Conservation (phyloP, 2,888 invertebrate species). For the Agriopis marginaria region DNA sequence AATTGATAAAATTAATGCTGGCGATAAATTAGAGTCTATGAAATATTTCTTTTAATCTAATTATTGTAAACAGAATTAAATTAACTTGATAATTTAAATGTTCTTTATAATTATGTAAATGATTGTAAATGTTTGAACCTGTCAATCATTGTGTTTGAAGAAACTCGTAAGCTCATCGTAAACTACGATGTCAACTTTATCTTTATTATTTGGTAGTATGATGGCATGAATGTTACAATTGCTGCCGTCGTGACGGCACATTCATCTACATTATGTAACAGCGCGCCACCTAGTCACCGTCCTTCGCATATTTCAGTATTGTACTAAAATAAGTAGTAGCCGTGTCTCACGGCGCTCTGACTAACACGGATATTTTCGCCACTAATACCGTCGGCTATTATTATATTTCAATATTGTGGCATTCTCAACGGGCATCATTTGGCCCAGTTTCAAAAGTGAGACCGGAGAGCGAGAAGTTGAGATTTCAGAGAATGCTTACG, state of each 20-base stretch:
- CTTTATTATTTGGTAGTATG: constrained; percentile 2
- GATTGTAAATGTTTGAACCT: background rate
- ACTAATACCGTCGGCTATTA: constrained; percentile 78
- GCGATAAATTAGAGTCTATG: too few relatives aligned
- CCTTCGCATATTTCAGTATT: constrained; percentile 79
- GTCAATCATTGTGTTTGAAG: background rate
- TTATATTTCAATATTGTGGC: constrained; percentile 85
- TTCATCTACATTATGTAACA: constrained; percentile 57
- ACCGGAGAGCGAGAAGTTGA: constrained; percentile 80
- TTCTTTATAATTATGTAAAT: background rate
- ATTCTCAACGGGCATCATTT: constrained; percentile 83
- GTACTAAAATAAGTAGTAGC: constrained; percentile 73
- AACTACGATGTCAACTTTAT: constrained; percentile 25
- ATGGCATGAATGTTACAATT: background rate
- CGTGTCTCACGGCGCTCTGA: constrained; percentile 74
- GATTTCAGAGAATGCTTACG: constrained; percentile 83
- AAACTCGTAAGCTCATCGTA: background rate
- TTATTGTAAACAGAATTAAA: too few relatives aligned
- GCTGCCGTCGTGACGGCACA: background rate
- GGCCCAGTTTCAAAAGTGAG: constrained; percentile 86
- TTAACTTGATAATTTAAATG: too few relatives aligned
- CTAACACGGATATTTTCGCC: constrained; percentile 82
- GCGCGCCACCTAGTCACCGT: constrained; percentile 52
- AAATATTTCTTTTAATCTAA: too few relatives aligned
- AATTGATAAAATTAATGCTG: too few relatives aligned